Evolutionary conservation across 1,140 invertebrate species (phyloP).

Genomic region (Drosophila grimshawi): DNA sequence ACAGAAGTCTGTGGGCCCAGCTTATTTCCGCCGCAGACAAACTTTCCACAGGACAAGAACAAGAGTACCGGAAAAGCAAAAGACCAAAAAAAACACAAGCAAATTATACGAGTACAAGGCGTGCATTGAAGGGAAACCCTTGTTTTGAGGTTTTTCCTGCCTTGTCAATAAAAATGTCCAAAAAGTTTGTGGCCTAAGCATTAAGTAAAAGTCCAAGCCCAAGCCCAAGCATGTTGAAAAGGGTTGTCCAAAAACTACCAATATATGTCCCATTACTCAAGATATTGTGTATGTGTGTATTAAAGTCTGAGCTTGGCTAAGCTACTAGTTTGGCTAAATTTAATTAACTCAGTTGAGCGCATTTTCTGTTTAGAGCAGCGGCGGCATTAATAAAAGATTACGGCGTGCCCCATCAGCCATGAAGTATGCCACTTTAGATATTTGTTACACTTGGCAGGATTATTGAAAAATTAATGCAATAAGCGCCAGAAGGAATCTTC

Average conservation of each 20-base stretch:
- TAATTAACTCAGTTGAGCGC: conserved; percentile 81
- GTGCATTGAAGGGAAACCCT: conserved; percentile 29
- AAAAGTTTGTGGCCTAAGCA: conserved; percentile 77
- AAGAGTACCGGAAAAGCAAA: conserved; percentile 19
- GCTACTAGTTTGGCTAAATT: conserved; percentile 55
- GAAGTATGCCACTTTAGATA: conserved; percentile 72
- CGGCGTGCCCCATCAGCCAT: conserved; percentile 52
- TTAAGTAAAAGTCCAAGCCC: conserved; percentile 61
- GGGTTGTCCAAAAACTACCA: conserved; percentile 49
- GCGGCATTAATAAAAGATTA: conserved; percentile 81
- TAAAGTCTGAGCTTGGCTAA: conserved; percentile 27
- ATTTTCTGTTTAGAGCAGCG: conserved; percentile 28
- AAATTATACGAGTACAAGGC: conserved; percentile 45
- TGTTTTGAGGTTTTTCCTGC: conserved; percentile 55
- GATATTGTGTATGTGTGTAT: conserved; percentile 33
- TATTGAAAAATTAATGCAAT: conserved; percentile 83
- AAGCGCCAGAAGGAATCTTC: conserved; percentile 28
- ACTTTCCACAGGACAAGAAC: conserved; percentile 46
- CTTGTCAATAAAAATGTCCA: conserved; percentile 82
- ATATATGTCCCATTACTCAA: conserved; percentile 24
- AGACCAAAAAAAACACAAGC: conserved; percentile 26
- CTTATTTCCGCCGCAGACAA: conserved; percentile 63
- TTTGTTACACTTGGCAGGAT: conserved; percentile 66
- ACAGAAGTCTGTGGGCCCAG: conserved; percentile 46
- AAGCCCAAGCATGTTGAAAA: conserved; percentile 54